Evolutionary conservation across 2,888 invertebrate species (phyloP).

Genomic region (Sicus ferrugineus): DNA sequence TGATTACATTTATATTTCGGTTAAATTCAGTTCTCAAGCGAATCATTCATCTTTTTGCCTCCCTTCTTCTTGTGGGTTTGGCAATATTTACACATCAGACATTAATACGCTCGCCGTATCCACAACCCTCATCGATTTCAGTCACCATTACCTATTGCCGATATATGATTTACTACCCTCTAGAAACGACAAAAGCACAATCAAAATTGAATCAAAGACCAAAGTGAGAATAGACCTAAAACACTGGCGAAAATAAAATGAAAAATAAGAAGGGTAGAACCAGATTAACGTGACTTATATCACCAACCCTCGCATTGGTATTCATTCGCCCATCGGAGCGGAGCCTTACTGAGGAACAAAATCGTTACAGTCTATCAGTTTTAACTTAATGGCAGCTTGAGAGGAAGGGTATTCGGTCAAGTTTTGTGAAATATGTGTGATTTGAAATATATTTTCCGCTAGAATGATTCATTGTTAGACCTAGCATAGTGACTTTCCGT

Average conservation of each 20-base stretch:
- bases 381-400: too few relatives aligned
- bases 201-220: constrained; percentile 32
- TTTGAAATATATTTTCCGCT: too few relatives aligned
- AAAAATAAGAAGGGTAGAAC: neutral
- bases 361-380: constrained; percentile 5
- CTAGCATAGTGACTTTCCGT: too few relatives aligned
- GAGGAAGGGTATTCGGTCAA: too few relatives aligned
- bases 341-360: neutral
- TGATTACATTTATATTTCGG: constrained; percentile 35
- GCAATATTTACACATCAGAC: constrained; percentile 48
- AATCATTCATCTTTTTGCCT: constrained; percentile 51
- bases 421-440: too few relatives aligned
- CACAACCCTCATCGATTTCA: constrained; percentile 21
- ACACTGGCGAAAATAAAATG: constrained; percentile 47
- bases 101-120: constrained; percentile 35
- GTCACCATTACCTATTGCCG: constrained; percentile 41
- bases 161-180: constrained; percentile 56
- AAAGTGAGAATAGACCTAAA: constrained; percentile 43
- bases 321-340: constrained; percentile 10
- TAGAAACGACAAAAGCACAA: constrained; percentile 37
- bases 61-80: constrained; percentile 1
- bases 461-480: too few relatives aligned
- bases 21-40: constrained; percentile 22
- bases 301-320: constrained; percentile 24
- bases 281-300: constrained; percentile 40